A percentile compares a stretch with the other conserved stretches of the same genome.
Evolutionary conservation across 2,888 invertebrate genomes (phyloP).

Genomic region (Margaritifera margaritifera): DNA sequence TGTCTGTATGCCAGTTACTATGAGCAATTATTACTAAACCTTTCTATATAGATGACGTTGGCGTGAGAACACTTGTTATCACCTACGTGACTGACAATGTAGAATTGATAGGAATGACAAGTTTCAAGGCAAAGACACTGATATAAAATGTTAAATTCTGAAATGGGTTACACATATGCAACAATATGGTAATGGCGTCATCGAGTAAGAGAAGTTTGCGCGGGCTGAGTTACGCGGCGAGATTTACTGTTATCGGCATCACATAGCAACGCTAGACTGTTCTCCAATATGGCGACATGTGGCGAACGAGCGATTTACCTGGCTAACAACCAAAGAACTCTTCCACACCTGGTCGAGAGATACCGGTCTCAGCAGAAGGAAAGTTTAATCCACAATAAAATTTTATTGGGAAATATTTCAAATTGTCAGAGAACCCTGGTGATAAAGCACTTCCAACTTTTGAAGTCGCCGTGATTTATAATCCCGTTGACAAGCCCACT

Average conservation of each 20-base stretch:
- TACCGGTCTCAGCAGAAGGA: conserved; percentile 4
- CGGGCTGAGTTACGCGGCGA: neutral
- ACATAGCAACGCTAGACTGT: conserved; percentile 18
- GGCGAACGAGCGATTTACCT: conserved; percentile 15
- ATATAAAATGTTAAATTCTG: too few relatives aligned
- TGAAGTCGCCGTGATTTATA: conserved; percentile 51
- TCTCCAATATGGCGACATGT: conserved; percentile 28
- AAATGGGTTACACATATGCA: too few relatives aligned
- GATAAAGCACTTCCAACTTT: conserved; percentile 48
- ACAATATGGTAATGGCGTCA: too few relatives aligned
- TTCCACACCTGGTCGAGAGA: conserved; percentile 20
- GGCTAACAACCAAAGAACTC: conserved; percentile 15
- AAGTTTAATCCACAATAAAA: conserved; percentile 46
- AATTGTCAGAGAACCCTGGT: conserved; percentile 33
- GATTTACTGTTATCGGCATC: conserved; percentile 16
- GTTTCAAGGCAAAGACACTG: too few relatives aligned
- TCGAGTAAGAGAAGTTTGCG: too few relatives aligned
- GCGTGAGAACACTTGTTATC: too few relatives aligned
- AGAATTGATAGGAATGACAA: too few relatives aligned
- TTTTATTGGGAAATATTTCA: conserved; percentile 53
- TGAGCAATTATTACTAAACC: too few relatives aligned
- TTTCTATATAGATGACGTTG: too few relatives aligned
- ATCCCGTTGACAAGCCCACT: conserved; percentile 31
- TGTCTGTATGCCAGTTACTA: too few relatives aligned
- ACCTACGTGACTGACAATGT: too few relatives aligned